phyloP scores from a whole-genome alignment of 2,113 vertebrate genomes.

The Calidris pygmaea region DNA sequence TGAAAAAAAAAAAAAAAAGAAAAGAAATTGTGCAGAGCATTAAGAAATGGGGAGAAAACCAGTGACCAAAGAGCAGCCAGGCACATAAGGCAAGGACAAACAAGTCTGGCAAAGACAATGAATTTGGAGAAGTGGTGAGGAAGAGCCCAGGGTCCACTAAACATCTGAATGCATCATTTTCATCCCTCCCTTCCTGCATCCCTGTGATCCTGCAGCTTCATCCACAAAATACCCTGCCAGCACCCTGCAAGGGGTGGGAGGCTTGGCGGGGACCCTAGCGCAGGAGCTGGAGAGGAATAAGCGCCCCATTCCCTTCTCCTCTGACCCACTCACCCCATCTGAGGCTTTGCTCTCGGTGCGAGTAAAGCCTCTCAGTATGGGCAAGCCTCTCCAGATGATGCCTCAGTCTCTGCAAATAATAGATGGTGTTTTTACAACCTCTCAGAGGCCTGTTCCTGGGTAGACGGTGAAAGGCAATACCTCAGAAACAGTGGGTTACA shows the following conservation, averaged over 20 bases:
- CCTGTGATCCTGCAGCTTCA: not conserved
- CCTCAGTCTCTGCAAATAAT: too few relatives aligned
- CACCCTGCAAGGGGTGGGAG: not conserved
- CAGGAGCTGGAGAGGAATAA: not conserved
- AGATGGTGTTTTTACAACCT: constrained; percentile 27
- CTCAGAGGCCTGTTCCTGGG: not conserved
- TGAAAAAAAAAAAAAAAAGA: not conserved
- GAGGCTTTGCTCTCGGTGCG: not conserved
- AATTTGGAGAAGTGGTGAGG: not conserved
- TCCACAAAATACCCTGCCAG: not conserved
- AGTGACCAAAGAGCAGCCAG: not conserved
- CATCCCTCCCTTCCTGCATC: not conserved
- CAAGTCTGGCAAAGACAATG: not conserved
- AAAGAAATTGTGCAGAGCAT: not conserved
- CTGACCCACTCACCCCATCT: not conserved
- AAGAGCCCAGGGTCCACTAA: not conserved
- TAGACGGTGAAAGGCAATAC: not conserved
- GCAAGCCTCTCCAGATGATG: not conserved
- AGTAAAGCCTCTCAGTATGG: accelerated
- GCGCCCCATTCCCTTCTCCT: not conserved
- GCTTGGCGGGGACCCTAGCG: too few relatives aligned
- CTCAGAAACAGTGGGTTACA: not conserved
- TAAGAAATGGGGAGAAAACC: constrained; percentile 1
- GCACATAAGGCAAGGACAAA: not conserved
- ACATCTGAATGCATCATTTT: not conserved